Percentiles rank a stretch among this genome's conserved stretches.
These are phyloP conservation scores for Myrmophylax atrothorax DNA, from an alignment of 2,113 vertebrate genomes.

Conservation along the genomic window DNA sequence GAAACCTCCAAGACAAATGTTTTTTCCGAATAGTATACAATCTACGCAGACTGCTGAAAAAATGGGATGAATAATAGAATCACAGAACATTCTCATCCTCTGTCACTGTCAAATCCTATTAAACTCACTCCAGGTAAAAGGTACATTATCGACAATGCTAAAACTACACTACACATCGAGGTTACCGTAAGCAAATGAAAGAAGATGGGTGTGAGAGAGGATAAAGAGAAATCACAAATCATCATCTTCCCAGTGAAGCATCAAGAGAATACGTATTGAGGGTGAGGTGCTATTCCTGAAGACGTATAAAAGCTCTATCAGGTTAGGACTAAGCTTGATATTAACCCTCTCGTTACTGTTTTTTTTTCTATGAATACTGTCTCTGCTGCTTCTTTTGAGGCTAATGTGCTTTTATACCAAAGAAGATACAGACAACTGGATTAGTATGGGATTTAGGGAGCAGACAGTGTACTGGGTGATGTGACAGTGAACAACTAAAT, in stretches of 20 bases:
- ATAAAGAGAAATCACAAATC: constrained; percentile 52
- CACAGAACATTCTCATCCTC: constrained; percentile 47
- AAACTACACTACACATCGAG: constrained; percentile 1
- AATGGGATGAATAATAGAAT: constrained; percentile 56
- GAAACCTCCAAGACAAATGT: neutral
- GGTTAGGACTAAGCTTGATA: neutral
- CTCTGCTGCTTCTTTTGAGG: constrained; percentile 8
- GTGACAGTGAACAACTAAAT: constrained; percentile 47
- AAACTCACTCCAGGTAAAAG: constrained; percentile 48
- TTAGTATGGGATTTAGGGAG: constrained; percentile 56
- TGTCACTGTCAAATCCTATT: constrained; percentile 52
- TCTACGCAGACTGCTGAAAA: constrained; percentile 22
- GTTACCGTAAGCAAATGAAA: constrained; percentile 31
- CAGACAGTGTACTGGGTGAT: neutral
- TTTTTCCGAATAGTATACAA: constrained; percentile 26
- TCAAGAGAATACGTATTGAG: neutral
- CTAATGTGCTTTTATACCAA: constrained; percentile 38
- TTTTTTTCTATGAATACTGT: neutral
- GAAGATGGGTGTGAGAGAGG: constrained; percentile 1
- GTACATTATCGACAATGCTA: constrained; percentile 36
- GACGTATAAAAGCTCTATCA: neutral
- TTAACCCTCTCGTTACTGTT: constrained; percentile 9
- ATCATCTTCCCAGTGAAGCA: constrained; percentile 2
- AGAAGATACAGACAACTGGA: constrained; percentile 38
- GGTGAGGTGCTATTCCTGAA: constrained; percentile 7